These are phyloP conservation scores for Sitobion miscanthi DNA, from an alignment of 1,140 invertebrate species.

Conservation along the genomic window DNA sequence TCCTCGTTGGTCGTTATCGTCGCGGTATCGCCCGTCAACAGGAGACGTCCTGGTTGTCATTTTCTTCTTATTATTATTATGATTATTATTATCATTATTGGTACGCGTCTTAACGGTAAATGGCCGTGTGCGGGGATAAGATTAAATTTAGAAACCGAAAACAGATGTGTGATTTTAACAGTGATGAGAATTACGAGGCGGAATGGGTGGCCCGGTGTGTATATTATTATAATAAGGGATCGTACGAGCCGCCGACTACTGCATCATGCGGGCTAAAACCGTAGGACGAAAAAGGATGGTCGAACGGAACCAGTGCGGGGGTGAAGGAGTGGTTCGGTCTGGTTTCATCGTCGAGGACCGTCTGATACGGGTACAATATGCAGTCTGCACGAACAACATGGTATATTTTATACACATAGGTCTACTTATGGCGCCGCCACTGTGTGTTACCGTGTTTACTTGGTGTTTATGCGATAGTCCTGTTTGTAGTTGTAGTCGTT, in stretches of 20 bases:
- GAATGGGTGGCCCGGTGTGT: background rate
- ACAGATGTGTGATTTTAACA: slow-evolving; percentile 18
- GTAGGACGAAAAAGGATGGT: background rate
- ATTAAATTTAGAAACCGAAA: slow-evolving; percentile 46
- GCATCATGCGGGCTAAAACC: background rate
- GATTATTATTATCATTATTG: background rate
- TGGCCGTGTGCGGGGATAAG: background rate
- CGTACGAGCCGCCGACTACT: background rate
- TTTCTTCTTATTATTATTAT: background rate
- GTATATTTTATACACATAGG: background rate
- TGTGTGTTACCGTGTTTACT: too few relatives aligned
- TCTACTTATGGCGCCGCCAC: background rate
- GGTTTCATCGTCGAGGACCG: background rate
- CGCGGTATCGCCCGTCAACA: background rate
- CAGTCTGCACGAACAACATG: background rate
- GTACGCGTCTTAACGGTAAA: background rate
- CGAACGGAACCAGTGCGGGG: background rate
- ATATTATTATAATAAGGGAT: slow-evolving; percentile 22
- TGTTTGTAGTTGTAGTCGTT: background rate
- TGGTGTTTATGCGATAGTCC: background rate
- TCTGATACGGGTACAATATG: background rate
- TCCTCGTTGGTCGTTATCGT: background rate
- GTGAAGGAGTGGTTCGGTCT: background rate
- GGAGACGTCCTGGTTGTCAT: background rate
- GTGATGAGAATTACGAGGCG: background rate